A percentile compares a stretch with the other conserved stretches of the same genome.
Conservation (phyloP, 1,140 invertebrate species). For the Sweltsa coloradensis region DNA sequence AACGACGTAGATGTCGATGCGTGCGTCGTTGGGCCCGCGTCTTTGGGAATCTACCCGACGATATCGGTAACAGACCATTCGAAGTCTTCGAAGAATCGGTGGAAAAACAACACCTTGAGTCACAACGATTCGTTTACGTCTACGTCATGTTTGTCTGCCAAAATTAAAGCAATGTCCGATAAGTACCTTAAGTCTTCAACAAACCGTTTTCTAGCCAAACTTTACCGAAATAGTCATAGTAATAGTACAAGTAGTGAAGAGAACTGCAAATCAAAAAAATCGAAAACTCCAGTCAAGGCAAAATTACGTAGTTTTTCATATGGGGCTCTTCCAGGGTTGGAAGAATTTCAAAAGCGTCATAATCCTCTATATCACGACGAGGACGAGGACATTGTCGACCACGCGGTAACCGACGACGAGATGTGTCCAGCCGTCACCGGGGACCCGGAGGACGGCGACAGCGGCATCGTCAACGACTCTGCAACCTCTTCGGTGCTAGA, state of each 20-base stretch:
- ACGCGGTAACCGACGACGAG: conserved; percentile 46
- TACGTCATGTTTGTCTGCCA: conserved; percentile 44
- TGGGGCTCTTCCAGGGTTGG: conserved; percentile 54
- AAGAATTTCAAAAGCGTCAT: conserved; percentile 52
- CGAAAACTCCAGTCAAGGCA: conserved; percentile 34
- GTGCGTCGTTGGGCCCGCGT: no score
- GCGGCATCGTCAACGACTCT: conserved; percentile 57
- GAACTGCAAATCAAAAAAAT: conserved; percentile 31
- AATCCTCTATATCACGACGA: conserved; percentile 41
- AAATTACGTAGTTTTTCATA: conserved; percentile 63
- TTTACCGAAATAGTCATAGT: conserved; percentile 38
- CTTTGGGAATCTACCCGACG: no score
- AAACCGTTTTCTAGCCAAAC: conserved; percentile 50
- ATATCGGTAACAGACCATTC: no score
- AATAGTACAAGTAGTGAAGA: conserved; percentile 29
- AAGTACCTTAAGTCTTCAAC: conserved; percentile 54
- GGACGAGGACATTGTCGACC: conserved; percentile 33
- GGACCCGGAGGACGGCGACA: conserved; percentile 51
- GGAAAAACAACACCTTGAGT: not conserved
- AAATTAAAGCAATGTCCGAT: conserved; percentile 56
- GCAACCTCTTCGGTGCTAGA: conserved; percentile 52
- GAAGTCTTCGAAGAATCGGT: no score
- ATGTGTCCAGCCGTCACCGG: conserved; percentile 18
- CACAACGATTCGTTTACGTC: not conserved
- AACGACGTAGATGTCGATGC: no score